phyloP scores from a whole-genome alignment of 2,797 vertebrate species.

The Channa striata region DNA sequence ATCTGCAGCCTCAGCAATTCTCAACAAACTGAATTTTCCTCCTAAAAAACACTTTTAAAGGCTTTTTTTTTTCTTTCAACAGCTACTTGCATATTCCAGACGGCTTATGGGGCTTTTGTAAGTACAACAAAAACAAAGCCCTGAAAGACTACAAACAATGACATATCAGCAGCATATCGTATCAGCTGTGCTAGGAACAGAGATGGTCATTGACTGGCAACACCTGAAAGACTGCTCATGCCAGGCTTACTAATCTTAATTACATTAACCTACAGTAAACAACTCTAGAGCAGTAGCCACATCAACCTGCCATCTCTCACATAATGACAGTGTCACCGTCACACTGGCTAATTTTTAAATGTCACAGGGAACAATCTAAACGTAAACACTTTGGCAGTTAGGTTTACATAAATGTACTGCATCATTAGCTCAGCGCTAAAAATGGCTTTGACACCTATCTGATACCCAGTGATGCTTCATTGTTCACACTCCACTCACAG shows the following conservation, averaged over 20 bases:
- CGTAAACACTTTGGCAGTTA: constrained; percentile 9
- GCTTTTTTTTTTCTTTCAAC: constrained; percentile 20
- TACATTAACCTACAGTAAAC: not conserved
- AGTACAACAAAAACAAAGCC: not conserved
- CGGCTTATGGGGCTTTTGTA: not conserved
- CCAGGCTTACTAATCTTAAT: not conserved
- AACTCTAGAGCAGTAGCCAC: not conserved
- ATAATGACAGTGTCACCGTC: not conserved
- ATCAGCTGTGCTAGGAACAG: not conserved
- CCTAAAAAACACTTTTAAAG: no score
- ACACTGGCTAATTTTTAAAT: constrained; percentile 7
- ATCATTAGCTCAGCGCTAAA: constrained; percentile 37
- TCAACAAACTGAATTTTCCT: constrained; percentile 34
- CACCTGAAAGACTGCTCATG: not conserved
- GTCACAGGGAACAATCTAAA: not conserved
- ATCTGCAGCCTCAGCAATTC: constrained; percentile 76
- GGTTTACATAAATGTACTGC: constrained; percentile 27
- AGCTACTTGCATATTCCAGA: constrained; percentile 11
- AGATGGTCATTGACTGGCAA: not conserved
- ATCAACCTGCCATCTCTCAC: not conserved
- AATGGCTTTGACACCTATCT: constrained; percentile 48
- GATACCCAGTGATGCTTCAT: constrained; percentile 36
- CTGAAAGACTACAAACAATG: not conserved
- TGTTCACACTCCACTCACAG: constrained; percentile 22
- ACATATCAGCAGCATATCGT: not conserved